Base-by-base conservation (phyloP, 2,888 invertebrate genomes). In the Troides helena region DNA sequence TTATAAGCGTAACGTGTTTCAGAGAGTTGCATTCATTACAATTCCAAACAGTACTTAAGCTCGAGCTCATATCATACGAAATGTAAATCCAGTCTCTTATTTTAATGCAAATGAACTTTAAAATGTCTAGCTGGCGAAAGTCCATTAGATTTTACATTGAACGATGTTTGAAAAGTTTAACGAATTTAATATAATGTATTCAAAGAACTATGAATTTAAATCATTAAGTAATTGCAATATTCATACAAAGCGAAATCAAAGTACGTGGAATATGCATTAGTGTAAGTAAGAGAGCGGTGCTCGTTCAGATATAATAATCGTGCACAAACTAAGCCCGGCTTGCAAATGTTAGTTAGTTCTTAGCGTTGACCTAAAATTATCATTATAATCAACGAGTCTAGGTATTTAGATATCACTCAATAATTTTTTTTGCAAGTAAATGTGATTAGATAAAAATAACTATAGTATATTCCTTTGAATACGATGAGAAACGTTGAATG, bases 81-180 rank as follows among this genome's bases (percentile, higher is more conserved):
- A 67, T 70, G 70, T 70, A 60, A 67, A 70, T 67, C 61, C 46
- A 21, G 46, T 43, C 43, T 60, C 63, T 64, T 60, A 61, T 67
- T 70, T 60, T 70, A 64, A 70, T 70, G 70, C 64, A 70, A 70
- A 67, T 70, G 30, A 70, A 64, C 60, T 56, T 67, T 70, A 67
- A 67, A 65, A 70, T 70, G 58, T 61, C 63, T 59, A 39, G 61
- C 61, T 59, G 53, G 61, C 64, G 21, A 65, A 65, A 65, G 68
- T 70, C 56, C 36, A 61, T 65, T 65, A 68, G 62, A 68, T 65
- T 57, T 63, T 71, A 68, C 58, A 69, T 72, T 70, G 64, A 72
- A 67, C 58, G 64, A 25, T 56, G 65, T 67, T 65, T 71, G 59
- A 71, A 66, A 70, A 68, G 68, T 71, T 68, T 58, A 68, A 8